These are phyloP conservation scores for Mus minutoides DNA, from an alignment of 2,797 vertebrate species.

Conservation along the genomic window DNA sequence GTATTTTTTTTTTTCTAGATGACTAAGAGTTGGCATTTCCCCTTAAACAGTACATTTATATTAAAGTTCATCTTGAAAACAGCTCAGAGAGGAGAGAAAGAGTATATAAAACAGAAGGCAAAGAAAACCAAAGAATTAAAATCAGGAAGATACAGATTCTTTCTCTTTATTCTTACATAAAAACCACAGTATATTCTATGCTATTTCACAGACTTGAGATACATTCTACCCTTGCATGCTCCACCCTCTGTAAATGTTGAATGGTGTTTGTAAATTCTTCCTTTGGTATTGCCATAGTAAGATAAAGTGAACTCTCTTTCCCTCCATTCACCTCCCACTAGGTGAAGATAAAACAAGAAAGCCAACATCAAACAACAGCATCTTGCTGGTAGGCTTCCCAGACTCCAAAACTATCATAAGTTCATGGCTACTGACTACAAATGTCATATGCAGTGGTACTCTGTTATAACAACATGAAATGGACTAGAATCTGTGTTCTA, in stretches of 20 bases:
- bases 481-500: too few relatives aligned
- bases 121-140: constrained; percentile 37
- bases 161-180: neutral
- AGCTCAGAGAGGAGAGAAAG: constrained; percentile 56
- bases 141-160: constrained; percentile 15
- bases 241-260: neutral
- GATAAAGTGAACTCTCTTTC: neutral
- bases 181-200: neutral
- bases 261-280: constrained; percentile 43
- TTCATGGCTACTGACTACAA: neutral
- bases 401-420: neutral
- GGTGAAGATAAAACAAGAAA: neutral
- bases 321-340: too few relatives aligned
- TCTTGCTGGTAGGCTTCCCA: neutral
- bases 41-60: constrained; percentile 67
- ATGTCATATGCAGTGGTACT: neutral
- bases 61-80: constrained; percentile 61
- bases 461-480: neutral
- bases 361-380: rapidly evolving
- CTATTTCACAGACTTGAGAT: constrained; percentile 11
- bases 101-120: neutral
- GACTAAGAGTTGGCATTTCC: constrained; percentile 72
- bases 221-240: neutral
- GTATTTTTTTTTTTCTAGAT: constrained; percentile 59
- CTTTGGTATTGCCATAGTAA: neutral